A percentile compares a stretch with the other conserved stretches of the same genome.
phyloP scores from a whole-genome alignment of 2,888 invertebrate species.

The Teleiodes luculella region DNA sequence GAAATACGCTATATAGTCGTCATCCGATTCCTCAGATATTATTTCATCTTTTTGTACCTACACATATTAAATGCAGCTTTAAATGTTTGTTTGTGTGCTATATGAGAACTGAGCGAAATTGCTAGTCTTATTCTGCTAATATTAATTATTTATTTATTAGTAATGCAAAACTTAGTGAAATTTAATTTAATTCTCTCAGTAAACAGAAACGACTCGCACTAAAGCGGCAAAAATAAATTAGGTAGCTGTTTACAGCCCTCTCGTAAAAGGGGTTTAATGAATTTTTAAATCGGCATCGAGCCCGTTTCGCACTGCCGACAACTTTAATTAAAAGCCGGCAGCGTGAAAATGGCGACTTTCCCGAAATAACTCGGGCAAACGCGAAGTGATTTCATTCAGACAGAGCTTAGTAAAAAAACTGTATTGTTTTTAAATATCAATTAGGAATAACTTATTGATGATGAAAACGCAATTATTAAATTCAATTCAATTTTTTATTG shows the following conservation, averaged over 20 bases:
- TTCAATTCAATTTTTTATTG: no score
- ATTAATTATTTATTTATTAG: no score
- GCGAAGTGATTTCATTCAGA: constrained; percentile 40
- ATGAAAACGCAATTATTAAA: background rate
- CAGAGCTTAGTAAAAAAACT: background rate
- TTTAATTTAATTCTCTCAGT: background rate
- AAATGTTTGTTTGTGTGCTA: no score
- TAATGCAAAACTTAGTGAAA: no score
- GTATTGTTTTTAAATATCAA: background rate
- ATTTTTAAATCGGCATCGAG: constrained; percentile 53
- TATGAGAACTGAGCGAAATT: no score
- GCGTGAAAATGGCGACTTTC: constrained; percentile 53
- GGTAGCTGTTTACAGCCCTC: constrained; percentile 46
- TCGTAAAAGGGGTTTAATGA: constrained; percentile 53
- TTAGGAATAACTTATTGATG: background rate
- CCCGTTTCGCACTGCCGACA: constrained; percentile 46
- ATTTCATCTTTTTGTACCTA: no score
- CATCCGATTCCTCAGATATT: no score
- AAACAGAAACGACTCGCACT: background rate
- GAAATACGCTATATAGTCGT: no score
- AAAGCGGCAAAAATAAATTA: constrained; percentile 30
- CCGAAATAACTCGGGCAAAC: constrained; percentile 49
- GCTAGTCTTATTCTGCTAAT: no score
- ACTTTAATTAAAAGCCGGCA: constrained; percentile 63
- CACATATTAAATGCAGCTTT: no score